Conservation (phyloP, 2,888 invertebrate species). For the Esperia sulphurella region DNA sequence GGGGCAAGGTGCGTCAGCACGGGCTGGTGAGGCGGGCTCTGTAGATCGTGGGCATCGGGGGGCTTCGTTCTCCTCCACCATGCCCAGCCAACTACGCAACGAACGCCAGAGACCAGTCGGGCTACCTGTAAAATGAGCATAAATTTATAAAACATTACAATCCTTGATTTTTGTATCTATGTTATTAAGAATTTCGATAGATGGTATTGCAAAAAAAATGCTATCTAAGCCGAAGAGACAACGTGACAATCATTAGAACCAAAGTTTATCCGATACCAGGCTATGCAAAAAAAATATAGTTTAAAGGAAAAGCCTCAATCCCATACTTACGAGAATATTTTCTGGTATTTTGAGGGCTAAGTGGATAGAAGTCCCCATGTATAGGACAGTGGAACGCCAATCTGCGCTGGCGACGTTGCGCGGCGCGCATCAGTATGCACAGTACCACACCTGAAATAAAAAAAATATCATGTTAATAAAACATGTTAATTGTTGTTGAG, state of each 20-base stretch:
- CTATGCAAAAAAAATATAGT: not conserved
- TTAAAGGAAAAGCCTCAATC: not conserved
- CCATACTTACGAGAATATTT: slow-evolving; percentile 67
- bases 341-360: slow-evolving; percentile 81
- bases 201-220: too few relatives aligned
- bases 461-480: not conserved
- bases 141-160: not conserved
- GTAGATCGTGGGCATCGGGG: slow-evolving; percentile 87
- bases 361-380: slow-evolving; percentile 88
- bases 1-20: slow-evolving; percentile 85
- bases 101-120: slow-evolving; percentile 61
- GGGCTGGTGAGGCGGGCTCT: slow-evolving; percentile 84
- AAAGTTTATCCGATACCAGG: too few relatives aligned
- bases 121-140: slow-evolving; percentile 41
- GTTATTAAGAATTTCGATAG: too few relatives aligned
- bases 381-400: slow-evolving; percentile 88
- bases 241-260: too few relatives aligned
- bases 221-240: too few relatives aligned
- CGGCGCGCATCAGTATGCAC: slow-evolving; percentile 83
- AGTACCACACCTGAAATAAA: slow-evolving; percentile 78
- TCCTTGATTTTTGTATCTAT: too few relatives aligned
- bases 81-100: slow-evolving; percentile 64
- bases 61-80: slow-evolving; percentile 63
- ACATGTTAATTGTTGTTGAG: too few relatives aligned
- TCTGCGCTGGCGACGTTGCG: slow-evolving; percentile 82